These are phyloP conservation scores for Vipera latastei DNA, from an alignment of 2,797 vertebrate species.

Conservation along the genomic window DNA sequence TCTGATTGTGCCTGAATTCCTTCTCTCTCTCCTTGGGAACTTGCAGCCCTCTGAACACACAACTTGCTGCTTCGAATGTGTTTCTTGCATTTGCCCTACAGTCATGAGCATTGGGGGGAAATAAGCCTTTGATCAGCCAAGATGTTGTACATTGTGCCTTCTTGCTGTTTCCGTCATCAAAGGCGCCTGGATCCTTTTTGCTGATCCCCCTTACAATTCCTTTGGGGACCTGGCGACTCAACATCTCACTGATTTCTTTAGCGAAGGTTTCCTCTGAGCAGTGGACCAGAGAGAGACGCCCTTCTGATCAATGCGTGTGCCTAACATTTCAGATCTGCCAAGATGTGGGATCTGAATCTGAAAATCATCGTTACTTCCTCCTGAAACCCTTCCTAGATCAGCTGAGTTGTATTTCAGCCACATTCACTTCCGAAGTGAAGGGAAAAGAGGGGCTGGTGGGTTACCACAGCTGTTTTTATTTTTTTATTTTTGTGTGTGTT, in stretches of 20 bases:
- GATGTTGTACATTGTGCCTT: neutral
- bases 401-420: neutral
- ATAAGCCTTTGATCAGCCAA: constrained; percentile 9
- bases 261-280: neutral
- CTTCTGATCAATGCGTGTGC: neutral
- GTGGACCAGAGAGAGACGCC: neutral
- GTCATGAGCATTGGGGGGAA: rapidly evolving
- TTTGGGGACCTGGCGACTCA: neutral
- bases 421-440: neutral
- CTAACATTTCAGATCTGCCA: neutral
- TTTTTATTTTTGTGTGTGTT: neutral
- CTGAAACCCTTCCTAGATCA: neutral
- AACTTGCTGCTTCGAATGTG: rapidly evolving
- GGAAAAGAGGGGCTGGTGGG: neutral
- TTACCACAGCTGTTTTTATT: neutral
- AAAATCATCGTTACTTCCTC: neutral
- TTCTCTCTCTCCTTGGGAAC: neutral
- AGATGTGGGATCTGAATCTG: neutral
- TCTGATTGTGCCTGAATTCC: neutral
- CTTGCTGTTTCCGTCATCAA: constrained; percentile 9
- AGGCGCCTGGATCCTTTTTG: constrained; percentile 9
- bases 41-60: neutral
- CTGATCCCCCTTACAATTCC: neutral
- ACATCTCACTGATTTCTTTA: neutral
- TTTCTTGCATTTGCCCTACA: rapidly evolving